Percentiles rank a stretch among this genome's conserved stretches.
Conservation (phyloP, 2,888 invertebrate genomes). For the Thymelicus acteon region DNA sequence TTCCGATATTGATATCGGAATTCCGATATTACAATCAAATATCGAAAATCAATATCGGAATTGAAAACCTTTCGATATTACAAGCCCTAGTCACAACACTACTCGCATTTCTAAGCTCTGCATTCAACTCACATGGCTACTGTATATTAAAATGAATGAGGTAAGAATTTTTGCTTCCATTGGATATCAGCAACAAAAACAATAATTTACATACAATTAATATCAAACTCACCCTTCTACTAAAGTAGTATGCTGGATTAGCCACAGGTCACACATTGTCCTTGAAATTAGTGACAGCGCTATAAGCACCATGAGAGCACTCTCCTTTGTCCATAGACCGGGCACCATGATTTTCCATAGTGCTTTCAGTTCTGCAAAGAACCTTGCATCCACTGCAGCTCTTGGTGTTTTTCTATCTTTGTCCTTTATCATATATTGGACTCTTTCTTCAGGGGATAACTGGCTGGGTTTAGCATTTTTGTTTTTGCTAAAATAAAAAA, state of each 20-base stretch:
- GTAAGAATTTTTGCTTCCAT: too few species aligned
- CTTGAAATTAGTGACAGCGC: slow-evolving; percentile 93
- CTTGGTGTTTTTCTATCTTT: slow-evolving; percentile 85
- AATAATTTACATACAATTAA: too few species aligned
- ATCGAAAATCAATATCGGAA: too few species aligned
- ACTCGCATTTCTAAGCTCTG: too few species aligned
- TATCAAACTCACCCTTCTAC: slow-evolving; percentile 91
- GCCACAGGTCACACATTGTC: slow-evolving; percentile 98
- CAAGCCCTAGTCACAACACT: too few species aligned
- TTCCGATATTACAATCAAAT: too few species aligned
- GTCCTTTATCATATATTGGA: slow-evolving; percentile 92
- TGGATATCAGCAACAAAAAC: too few species aligned
- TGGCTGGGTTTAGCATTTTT: slow-evolving; percentile 54
- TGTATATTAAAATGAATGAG: too few species aligned
- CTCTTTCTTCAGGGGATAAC: slow-evolving; percentile 87
- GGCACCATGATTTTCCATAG: slow-evolving; percentile 92
- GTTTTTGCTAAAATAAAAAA: slow-evolving; percentile 44
- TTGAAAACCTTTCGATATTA: too few species aligned
- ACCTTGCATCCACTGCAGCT: slow-evolving; percentile 91
- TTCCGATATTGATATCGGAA: too few species aligned
- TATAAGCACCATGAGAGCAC: slow-evolving; percentile 89
- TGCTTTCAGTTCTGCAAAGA: slow-evolving; percentile 88
- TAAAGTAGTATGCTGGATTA: slow-evolving; percentile 97
- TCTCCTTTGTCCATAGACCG: slow-evolving; percentile 90
- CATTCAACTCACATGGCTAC: too few species aligned